phyloP scores from a whole-genome alignment of 2,113 vertebrate species.

The Scomber scombrus region DNA sequence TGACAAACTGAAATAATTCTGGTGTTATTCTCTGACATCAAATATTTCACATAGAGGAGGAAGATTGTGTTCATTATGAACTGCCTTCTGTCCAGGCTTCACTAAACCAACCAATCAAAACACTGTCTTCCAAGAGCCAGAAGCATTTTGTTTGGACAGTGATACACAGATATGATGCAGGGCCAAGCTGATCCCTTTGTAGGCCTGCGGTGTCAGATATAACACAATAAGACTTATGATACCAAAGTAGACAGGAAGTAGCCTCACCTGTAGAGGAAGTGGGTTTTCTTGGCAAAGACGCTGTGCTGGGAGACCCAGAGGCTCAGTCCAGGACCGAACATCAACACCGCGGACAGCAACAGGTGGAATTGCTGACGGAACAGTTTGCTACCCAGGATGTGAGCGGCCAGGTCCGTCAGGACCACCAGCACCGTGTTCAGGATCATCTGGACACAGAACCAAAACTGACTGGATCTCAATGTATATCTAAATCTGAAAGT shows the following conservation, averaged over 20 bases:
- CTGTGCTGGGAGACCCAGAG: slow-evolving; percentile 90
- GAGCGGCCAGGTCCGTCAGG: slow-evolving; percentile 88
- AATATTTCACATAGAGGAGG: too few relatives aligned
- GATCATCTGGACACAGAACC: slow-evolving; percentile 75
- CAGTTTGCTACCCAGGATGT: slow-evolving; percentile 83
- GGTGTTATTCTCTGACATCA: too few relatives aligned
- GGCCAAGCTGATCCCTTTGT: neutral
- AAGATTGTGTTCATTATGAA: too few relatives aligned
- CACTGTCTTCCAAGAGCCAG: too few relatives aligned
- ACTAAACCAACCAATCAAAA: too few relatives aligned
- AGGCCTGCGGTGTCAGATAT: neutral
- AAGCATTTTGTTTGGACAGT: too few relatives aligned
- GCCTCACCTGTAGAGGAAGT: slow-evolving; percentile 93
- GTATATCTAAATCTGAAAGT: neutral
- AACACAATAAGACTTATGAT: neutral
- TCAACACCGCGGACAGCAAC: slow-evolving; percentile 86
- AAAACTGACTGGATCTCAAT: neutral
- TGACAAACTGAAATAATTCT: too few relatives aligned
- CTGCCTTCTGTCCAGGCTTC: too few relatives aligned
- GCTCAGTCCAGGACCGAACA: slow-evolving; percentile 89
- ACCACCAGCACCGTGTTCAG: slow-evolving; percentile 85
- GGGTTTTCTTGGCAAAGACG: slow-evolving; percentile 89
- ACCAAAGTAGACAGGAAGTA: slow-evolving; percentile 22
- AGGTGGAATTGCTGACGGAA: slow-evolving; percentile 90
- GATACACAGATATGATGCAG: too few relatives aligned